Percentiles rank a stretch among this genome's conserved stretches.
Conservation (phyloP, 2,888 invertebrate genomes). For the Amaurobius ferox region DNA sequence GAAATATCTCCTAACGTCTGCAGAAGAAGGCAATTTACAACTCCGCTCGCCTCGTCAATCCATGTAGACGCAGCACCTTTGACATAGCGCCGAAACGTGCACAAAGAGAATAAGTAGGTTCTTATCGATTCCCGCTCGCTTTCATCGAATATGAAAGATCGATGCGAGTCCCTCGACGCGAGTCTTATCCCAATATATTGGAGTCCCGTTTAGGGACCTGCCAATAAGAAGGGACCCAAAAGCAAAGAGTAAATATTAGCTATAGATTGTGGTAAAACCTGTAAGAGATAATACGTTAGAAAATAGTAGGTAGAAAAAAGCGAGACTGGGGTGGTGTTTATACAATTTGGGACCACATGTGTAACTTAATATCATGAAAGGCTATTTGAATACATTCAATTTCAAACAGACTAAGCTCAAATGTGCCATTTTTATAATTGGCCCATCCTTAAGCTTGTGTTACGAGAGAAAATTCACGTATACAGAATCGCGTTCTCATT, state of each 20-base stretch:
- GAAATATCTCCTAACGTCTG: neutral
- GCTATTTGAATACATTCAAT: too few relatives aligned
- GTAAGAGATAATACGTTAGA: neutral
- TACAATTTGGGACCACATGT: too few relatives aligned
- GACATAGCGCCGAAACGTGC: neutral
- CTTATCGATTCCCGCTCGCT: neutral
- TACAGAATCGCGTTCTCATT: too few relatives aligned
- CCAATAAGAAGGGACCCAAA: neutral
- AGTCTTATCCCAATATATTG: neutral
- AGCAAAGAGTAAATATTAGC: neutral
- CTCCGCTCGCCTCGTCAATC: neutral
- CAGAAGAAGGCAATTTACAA: constrained; percentile 4
- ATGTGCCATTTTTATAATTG: too few relatives aligned
- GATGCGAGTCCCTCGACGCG: neutral
- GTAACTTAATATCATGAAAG: too few relatives aligned
- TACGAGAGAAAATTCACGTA: too few relatives aligned
- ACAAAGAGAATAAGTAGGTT: neutral
- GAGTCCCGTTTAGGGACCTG: neutral
- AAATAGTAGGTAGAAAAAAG: too few relatives aligned
- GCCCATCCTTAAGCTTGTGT: too few relatives aligned
- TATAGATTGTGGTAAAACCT: neutral
- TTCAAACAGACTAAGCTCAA: too few relatives aligned
- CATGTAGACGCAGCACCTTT: neutral
- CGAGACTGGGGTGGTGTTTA: too few relatives aligned
- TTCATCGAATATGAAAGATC: neutral